Base-by-base conservation (phyloP, 1,140 invertebrate species). In the Trachelipus rathkii region DNA sequence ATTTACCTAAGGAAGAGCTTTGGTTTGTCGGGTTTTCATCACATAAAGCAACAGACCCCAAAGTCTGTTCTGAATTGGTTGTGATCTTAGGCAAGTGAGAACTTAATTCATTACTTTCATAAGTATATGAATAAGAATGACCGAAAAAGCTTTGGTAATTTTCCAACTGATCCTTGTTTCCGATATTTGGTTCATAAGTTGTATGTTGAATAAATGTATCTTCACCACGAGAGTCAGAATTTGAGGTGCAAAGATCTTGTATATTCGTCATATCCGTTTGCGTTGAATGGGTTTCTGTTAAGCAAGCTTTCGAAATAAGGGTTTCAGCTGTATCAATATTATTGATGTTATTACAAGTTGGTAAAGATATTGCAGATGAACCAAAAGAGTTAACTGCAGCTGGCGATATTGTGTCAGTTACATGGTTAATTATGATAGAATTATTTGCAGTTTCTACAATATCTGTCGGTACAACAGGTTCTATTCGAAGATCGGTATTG, bases 1-100 rank as follows among this genome's bases (percentile, higher is more conserved):
- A 43, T 33, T 73, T 72, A 23, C 76, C 71, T 33, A 33, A 33
- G 67, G 66, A n/a, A 23, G 44, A 53, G 13, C 45, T 44, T 78
- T n/a, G 74, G 24, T 23, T 72, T 43, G 0, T 68, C 50, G 1
- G 75, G 43, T 43, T 76, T 44, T 33, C 71, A 53, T 13, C 69
- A 72, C 10, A 74, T 79, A 15, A 76, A 44, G 21, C 74, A 76
- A 53, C 67, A 44, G 19, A 71, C 24, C 33, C 73, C 75, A 33
- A 19, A 45, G 5, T 5, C 73, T 71, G 23, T 79, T 76, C 19
- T 76, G 72, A 70, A 70, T 10, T 44, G 44, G 50, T 71, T 72
- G 53, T 74, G 75, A 15, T 67, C 70, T 19, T 33, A 19, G 46
- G 7, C 72, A 50, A 73, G 24, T 44, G 73, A 77, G 45, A 69